Evolutionary conservation across 1,140 invertebrate species (phyloP).

Genomic region (Cryptotermes secundus): DNA sequence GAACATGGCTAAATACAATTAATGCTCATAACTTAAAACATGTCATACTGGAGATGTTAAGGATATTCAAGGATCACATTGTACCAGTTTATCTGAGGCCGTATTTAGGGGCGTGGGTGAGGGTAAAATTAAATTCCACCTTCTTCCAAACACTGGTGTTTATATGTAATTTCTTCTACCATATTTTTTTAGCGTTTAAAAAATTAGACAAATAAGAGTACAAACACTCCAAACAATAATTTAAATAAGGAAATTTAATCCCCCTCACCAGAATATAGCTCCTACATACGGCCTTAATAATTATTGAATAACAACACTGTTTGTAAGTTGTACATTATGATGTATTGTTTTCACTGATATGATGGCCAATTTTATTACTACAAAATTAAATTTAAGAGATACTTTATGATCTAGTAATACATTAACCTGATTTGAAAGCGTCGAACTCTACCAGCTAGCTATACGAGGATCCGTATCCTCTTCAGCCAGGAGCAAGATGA

Average conservation of each 20-base stretch:
- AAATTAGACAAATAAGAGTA: no score
- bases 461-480: background rate
- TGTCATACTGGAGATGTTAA: no score
- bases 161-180: no score
- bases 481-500: background rate
- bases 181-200: no score
- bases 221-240: no score
- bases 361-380: slow-evolving; percentile 4
- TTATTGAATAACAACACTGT: background rate
- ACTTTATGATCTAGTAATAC: background rate
- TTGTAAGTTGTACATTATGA: background rate
- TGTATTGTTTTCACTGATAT: background rate
- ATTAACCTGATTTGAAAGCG: slow-evolving; percentile 1
- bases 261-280: background rate
- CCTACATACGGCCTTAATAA: background rate
- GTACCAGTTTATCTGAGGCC: no score
- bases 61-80: no score
- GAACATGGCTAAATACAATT: no score
- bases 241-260: no score
- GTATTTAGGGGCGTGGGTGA: no score
- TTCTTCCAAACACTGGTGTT: no score
- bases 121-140: background rate
- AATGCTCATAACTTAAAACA: no score
- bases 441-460: background rate
- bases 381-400: background rate